Percentiles rank a stretch among this genome's conserved stretches.
These are phyloP conservation scores for Crambe crambe DNA, from an alignment of 37 sponge, comb jelly and placozoan genomes.

Conservation along the genomic window DNA sequence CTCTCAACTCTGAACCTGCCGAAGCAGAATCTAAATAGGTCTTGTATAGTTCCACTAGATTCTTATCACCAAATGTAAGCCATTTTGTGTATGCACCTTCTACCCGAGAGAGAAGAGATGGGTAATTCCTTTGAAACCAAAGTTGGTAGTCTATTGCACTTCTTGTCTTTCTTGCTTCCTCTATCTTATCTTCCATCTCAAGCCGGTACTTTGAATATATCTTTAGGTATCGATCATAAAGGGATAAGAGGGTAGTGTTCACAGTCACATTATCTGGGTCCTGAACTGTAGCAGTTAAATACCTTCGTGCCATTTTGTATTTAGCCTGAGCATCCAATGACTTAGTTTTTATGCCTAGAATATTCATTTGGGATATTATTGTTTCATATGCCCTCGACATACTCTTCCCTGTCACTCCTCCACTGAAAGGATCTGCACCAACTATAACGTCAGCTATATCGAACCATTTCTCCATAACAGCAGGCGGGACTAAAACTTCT, in stretches of 20 bases:
- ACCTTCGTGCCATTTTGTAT: constrained; percentile 7
- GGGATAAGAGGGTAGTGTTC: constrained; percentile 9
- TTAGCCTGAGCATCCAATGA: constrained; percentile 1
- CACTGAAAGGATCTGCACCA: constrained; percentile 39
- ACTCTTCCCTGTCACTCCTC: constrained; percentile 33
- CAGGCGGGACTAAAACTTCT: constrained; percentile 25
- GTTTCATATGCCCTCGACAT: constrained; percentile 19
- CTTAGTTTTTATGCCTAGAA: constrained; percentile 2
- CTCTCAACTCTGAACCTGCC: constrained; percentile 33
- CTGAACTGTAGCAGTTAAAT: constrained; percentile 4
- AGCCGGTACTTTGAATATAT: constrained; percentile 15
- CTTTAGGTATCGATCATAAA: constrained; percentile 25
- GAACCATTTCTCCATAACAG: constrained; percentile 54
- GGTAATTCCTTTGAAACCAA: constrained; percentile 52
- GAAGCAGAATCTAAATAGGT: constrained; percentile 34
- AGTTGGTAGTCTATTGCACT: constrained; percentile 21
- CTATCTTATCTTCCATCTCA: constrained; percentile 43
- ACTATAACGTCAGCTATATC: constrained; percentile 38
- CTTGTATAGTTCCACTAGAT: constrained; percentile 33
- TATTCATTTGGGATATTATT: constrained; percentile 26
- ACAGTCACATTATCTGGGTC: constrained; percentile 26
- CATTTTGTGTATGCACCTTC: constrained; percentile 51
- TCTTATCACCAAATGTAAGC: constrained; percentile 56
- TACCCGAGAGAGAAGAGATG: constrained; percentile 15
- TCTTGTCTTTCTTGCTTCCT: not conserved